A percentile compares a stretch with the other conserved stretches of the same genome.
These are phyloP conservation scores for Apistogramma diplotaenia DNA, from an alignment of 2,113 vertebrate species.

Conservation along the genomic window DNA sequence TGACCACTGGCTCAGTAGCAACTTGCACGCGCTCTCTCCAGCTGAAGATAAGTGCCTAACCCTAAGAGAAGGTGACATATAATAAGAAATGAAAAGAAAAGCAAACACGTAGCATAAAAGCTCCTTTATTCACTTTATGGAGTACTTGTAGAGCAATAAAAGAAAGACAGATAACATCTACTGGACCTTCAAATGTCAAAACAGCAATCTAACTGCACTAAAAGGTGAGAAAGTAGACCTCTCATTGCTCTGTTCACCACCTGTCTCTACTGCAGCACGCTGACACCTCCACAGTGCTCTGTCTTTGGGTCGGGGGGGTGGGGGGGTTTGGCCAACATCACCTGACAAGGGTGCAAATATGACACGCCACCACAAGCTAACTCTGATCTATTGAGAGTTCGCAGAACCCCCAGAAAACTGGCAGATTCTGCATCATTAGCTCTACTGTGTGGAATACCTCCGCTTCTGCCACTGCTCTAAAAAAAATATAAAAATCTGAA, in stretches of 20 bases:
- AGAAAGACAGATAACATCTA: conserved; percentile 3
- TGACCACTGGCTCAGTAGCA: conserved; percentile 12
- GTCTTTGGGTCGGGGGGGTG: neutral
- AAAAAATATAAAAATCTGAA: neutral
- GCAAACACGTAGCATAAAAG: conserved; percentile 3
- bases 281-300: neutral
- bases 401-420: neutral
- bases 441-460: conserved; percentile 1
- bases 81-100: conserved; percentile 36
- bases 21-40: conserved; percentile 1
- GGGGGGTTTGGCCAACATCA: neutral
- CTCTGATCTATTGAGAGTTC: neutral
- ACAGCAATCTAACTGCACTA: conserved; percentile 2
- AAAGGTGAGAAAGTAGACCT: conserved; percentile 7
- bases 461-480: neutral
- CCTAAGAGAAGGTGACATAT: neutral
- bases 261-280: neutral
- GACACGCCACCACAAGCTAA: neutral
- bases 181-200: conserved; percentile 10
- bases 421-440: conserved; percentile 12
- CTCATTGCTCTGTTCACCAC: conserved; percentile 18
- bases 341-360: neutral
- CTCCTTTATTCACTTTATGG: neutral
- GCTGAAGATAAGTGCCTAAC: neutral
- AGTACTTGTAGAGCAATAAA: neutral